Percentiles rank a stretch among this genome's conserved stretches.
Conservation (phyloP, 2,113 vertebrate species). For the Halcyon malimbica region DNA sequence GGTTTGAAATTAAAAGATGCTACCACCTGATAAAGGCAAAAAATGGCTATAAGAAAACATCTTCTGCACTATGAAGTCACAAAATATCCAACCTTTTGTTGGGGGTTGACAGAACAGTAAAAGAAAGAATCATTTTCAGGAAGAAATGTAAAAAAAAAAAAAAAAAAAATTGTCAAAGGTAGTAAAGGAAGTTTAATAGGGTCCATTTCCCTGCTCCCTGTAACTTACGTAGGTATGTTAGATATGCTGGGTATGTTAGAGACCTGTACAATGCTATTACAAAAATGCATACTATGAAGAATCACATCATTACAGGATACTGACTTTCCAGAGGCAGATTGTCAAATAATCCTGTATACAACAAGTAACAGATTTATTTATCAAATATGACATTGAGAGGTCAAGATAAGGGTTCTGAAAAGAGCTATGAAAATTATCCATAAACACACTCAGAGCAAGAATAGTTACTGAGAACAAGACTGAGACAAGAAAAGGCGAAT, state of each 20-base stretch:
- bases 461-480: background rate
- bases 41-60: background rate
- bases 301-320: background rate
- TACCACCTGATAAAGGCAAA: background rate
- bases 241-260: background rate
- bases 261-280: background rate
- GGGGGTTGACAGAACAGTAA: background rate
- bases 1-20: background rate
- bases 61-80: background rate
- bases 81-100: background rate
- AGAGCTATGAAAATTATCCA: background rate
- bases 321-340: background rate
- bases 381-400: background rate
- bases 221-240: background rate
- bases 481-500: background rate
- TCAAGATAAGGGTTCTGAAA: background rate
- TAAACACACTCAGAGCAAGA: background rate
- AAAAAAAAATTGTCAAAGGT: background rate
- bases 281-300: background rate
- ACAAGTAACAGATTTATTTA: background rate
- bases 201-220: background rate
- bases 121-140: background rate
- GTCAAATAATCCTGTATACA: background rate
- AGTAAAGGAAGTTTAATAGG: background rate
- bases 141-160: background rate